Percentiles rank a stretch among this genome's conserved stretches.
Conservation (phyloP, 2,797 vertebrate genomes). For the Knipowitschia caucasica region DNA sequence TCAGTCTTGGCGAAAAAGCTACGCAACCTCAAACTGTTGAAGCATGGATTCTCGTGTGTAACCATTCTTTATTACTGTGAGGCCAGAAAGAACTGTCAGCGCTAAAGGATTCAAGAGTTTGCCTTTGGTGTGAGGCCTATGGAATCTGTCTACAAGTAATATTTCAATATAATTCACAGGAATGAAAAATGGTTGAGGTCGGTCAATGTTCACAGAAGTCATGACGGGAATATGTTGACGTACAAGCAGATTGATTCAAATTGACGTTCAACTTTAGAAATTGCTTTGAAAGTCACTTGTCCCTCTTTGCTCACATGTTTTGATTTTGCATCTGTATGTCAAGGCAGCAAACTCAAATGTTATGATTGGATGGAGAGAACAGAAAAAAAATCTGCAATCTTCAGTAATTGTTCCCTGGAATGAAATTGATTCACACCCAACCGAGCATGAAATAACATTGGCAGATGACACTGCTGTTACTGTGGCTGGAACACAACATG, state of each 20-base stretch:
- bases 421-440: slow-evolving; percentile 82
- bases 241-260: slow-evolving; percentile 47
- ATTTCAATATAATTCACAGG: slow-evolving; percentile 47
- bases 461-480: slow-evolving; percentile 79
- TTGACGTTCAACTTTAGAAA: slow-evolving; percentile 31
- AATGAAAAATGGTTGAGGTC: too few species aligned
- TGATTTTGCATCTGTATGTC: slow-evolving; percentile 48
- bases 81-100: slow-evolving; percentile 59
- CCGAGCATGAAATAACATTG: slow-evolving; percentile 82
- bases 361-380: slow-evolving; percentile 63
- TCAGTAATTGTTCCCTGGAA: slow-evolving; percentile 80
- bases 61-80: slow-evolving; percentile 27
- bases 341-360: slow-evolving; percentile 65
- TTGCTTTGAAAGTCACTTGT: slow-evolving; percentile 31
- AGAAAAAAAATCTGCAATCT: slow-evolving; percentile 65
- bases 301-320: slow-evolving; percentile 61
- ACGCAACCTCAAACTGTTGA: slow-evolving; percentile 62
- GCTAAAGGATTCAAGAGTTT: slow-evolving; percentile 40
- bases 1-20: slow-evolving; percentile 55
- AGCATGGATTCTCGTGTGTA: slow-evolving; percentile 51
- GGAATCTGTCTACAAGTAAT: slow-evolving; percentile 60
- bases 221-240: slow-evolving; percentile 57
- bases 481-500: slow-evolving; percentile 72
- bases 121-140: slow-evolving; percentile 37
- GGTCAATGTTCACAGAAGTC: slow-evolving; percentile 63